phyloP scores from a whole-genome alignment of 2,888 invertebrate species.

The Tiliacea citrago region DNA sequence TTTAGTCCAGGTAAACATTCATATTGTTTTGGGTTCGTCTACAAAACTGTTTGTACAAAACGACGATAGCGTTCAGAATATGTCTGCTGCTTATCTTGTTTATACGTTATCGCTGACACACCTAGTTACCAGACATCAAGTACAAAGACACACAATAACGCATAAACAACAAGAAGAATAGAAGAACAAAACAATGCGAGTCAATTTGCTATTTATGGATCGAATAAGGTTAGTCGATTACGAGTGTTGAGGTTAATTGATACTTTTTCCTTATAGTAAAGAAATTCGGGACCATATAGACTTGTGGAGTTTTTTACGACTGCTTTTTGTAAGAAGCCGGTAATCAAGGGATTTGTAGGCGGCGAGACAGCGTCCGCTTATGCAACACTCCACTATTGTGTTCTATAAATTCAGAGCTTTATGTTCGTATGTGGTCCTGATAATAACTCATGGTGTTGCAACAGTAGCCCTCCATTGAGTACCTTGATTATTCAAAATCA shows the following conservation, averaged over 20 bases:
- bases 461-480: background rate
- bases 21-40: slow-evolving; percentile 37
- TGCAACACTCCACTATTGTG: slow-evolving; percentile 14
- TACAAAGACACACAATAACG: slow-evolving; percentile 19
- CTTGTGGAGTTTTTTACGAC: slow-evolving; percentile 30
- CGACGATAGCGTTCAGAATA: slow-evolving; percentile 45
- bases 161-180: slow-evolving; percentile 33
- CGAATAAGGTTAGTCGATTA: slow-evolving; percentile 54
- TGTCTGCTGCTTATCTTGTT: slow-evolving; percentile 53
- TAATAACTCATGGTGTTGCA: slow-evolving; percentile 9
- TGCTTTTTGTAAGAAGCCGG: slow-evolving; percentile 15
- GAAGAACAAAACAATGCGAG: slow-evolving; percentile 50
- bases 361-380: slow-evolving; percentile 9
- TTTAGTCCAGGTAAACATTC: slow-evolving; percentile 37
- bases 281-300: slow-evolving; percentile 18
- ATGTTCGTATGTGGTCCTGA: slow-evolving; percentile 14
- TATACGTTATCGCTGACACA: slow-evolving; percentile 54
- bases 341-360: slow-evolving; percentile 23
- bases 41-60: slow-evolving; percentile 40
- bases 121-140: slow-evolving; percentile 50
- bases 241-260: slow-evolving; percentile 34
- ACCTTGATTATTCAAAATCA: background rate
- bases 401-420: slow-evolving; percentile 21
- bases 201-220: slow-evolving; percentile 52
- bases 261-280: slow-evolving; percentile 39